Conservation (phyloP, 2,797 vertebrate genomes). For the Furcifer pardalis region DNA sequence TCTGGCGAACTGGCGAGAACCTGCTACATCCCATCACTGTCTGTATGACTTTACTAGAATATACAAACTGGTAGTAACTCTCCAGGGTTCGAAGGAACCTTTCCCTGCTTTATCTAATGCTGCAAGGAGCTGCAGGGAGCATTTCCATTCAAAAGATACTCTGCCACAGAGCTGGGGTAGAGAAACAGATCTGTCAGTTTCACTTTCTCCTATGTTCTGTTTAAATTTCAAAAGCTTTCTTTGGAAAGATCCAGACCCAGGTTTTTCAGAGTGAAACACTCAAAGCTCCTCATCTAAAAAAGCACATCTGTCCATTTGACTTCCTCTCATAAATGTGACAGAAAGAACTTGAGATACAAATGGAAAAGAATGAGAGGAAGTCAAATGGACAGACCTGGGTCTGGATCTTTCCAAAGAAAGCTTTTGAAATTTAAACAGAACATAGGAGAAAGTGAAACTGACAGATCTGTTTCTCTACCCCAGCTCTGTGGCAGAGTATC, state of each 20-base stretch:
- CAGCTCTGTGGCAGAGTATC: not conserved
- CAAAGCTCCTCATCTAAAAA: not conserved
- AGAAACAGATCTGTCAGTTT: not conserved
- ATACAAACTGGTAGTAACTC: not conserved
- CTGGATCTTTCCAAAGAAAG: not conserved
- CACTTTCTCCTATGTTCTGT: not conserved
- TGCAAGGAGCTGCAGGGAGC: not conserved
- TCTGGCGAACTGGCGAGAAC: no score
- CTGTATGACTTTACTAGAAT: not conserved
- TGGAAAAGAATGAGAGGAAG: not conserved
- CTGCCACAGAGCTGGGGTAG: not conserved
- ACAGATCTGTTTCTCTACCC: not conserved
- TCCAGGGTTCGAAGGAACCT: not conserved
- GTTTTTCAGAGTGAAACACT: not conserved
- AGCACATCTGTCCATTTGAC: not conserved
- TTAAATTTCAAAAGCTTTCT: not conserved
- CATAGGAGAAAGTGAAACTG: not conserved
- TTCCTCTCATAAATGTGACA: not conserved
- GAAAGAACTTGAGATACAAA: no score
- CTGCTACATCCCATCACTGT: no score
- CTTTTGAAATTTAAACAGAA: not conserved
- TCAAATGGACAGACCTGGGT: not conserved
- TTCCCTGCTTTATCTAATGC: not conserved
- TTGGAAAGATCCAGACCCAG: not conserved
- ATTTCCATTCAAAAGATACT: not conserved